Evolutionary conservation across 1,140 invertebrate species (phyloP).

Genomic region (Metaphire vulgaris): DNA sequence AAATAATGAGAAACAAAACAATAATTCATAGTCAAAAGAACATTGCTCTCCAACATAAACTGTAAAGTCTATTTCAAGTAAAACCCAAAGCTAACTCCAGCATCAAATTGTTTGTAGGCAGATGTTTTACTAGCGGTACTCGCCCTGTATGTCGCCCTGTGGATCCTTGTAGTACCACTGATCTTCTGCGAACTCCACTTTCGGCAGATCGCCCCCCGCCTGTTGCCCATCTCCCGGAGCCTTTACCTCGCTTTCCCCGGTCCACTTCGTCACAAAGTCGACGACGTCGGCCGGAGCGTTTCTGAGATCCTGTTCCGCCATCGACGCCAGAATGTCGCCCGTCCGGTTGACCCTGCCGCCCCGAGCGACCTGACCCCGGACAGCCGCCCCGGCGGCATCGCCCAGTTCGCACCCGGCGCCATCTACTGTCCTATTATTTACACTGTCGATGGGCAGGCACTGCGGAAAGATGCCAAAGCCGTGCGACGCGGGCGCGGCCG

Average conservation of each 20-base stretch:
- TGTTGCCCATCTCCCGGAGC: background rate
- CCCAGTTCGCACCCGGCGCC: background rate
- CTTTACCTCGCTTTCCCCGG: background rate
- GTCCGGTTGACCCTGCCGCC: background rate
- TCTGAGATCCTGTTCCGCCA: background rate
- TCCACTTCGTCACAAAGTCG: background rate
- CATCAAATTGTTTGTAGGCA: background rate
- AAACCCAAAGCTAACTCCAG: no score
- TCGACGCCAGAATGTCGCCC: background rate
- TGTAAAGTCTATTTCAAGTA: background rate
- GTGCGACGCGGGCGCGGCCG: background rate
- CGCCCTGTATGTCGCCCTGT: conserved; percentile 57
- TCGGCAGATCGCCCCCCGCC: background rate
- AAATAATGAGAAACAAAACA: background rate
- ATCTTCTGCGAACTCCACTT: no score
- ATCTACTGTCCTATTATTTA: background rate
- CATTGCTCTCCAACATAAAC: background rate
- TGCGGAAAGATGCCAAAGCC: background rate
- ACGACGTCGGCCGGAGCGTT: background rate
- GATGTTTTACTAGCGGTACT: background rate
- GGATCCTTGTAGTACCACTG: conserved; percentile 79
- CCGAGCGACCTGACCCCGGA: background rate
- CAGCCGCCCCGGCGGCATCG: background rate
- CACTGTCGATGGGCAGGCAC: background rate
- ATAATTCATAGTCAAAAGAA: background rate